phyloP scores from a whole-genome alignment of 1,140 invertebrate genomes.

The Achatina immaculata region DNA sequence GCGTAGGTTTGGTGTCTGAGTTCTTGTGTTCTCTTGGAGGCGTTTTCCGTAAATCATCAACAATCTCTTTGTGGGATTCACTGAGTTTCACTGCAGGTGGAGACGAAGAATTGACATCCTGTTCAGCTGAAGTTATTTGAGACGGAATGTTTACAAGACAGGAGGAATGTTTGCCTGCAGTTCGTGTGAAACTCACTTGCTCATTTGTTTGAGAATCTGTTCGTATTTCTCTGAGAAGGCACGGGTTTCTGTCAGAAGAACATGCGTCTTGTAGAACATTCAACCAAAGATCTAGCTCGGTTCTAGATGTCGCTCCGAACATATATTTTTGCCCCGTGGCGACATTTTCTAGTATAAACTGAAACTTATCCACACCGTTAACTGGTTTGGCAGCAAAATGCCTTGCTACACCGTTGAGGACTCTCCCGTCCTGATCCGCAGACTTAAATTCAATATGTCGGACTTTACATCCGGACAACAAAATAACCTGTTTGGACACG shows the following conservation, averaged over 20 bases:
- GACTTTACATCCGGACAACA: conserved; percentile 56
- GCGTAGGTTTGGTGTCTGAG: conserved; percentile 43
- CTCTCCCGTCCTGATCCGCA: conserved; percentile 31
- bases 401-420: conserved; percentile 35
- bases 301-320: conserved; percentile 52
- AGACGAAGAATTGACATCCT: conserved; percentile 36
- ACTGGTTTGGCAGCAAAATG: conserved; percentile 47
- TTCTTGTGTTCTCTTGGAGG: conserved; percentile 48
- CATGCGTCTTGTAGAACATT: conserved; percentile 40
- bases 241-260: conserved; percentile 33
- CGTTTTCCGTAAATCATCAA: conserved; percentile 48
- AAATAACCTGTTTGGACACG: conserved; percentile 50
- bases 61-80: conserved; percentile 34
- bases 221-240: not conserved
- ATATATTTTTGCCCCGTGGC: conserved; percentile 48
- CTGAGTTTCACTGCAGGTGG: not conserved
- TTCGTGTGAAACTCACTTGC: too few species aligned
- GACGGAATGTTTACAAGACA: conserved; percentile 21
- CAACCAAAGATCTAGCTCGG: conserved; percentile 54
- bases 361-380: conserved; percentile 55
- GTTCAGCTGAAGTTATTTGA: conserved; percentile 35
- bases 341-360: conserved; percentile 55
- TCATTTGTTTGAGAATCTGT: too few species aligned
- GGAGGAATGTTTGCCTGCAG: too few species aligned
- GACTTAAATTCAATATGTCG: conserved; percentile 55